Evolutionary conservation across 2,888 invertebrate species (phyloP), one percentile per base, ranked within the genome.

Genomic region (Morinoia aosen): DNA sequence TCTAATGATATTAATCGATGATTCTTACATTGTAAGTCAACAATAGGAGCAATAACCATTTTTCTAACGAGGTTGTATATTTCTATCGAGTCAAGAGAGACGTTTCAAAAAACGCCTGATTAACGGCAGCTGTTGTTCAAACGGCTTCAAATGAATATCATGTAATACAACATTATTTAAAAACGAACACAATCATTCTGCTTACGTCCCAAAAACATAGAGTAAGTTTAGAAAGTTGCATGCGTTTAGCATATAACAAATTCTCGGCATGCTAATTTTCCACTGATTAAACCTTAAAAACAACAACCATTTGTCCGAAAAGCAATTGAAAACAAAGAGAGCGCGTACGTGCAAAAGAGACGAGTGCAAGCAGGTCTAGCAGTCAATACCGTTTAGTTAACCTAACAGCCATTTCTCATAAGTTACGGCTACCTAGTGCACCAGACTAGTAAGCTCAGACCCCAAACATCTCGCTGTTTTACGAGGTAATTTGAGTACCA

Each of bases 381-480:
- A 76, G 76, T 76, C 76, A 76, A 76, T 90, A 12, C 7, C 90
- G 48, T 90, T 90, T 12, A 40, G 88, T 48, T 40, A 40, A 4
- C 16, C 25, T 57, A 57, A 57, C 7, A 12, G 12, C 25, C 12
- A 93, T 56, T 93, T 93, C 93, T 93, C 93, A 57, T 57, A 56
- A 57, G 93, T 57, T 57, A 93, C 93, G 93, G 57, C 57, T 57
- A 33, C 33, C 93, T 57, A 25, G 57, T 57, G 56, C 56, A 93
- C 7, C 33, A 33, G 57, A 57, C 93, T 48, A 11, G 8, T 10
- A 19, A 12, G 56, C 56, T 93, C 33, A 19, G n/a, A 57, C n/a
- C 33, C 56, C 48, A 93, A 93, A 93, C 57, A 93, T 93, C 57
- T 93, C 93, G 33, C 57, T 93, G 48, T 93, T 93, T 93, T 93